Evolutionary conservation across 2,888 invertebrate genomes (phyloP), one percentile per base, ranked within the genome.

Genomic region (Tromatobia lineatoria): DNA sequence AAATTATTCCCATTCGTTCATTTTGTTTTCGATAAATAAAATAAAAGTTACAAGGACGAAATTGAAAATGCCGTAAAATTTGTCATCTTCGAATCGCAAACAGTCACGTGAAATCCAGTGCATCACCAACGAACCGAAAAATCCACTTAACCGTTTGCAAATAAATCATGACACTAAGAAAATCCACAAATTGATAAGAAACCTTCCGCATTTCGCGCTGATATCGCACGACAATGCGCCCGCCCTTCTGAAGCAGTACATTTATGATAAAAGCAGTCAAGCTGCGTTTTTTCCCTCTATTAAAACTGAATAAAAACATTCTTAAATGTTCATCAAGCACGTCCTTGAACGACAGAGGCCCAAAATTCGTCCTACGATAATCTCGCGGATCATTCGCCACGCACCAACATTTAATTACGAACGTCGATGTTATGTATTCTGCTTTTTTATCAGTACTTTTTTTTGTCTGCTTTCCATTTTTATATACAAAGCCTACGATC

Each of bases 401-500:
- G 59, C 78, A 67, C 11, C 64, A 45, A 54, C 23, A 25, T 45
- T 67, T 45, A 50, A 66, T 78, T 71, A 71, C 70, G 71, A 61
- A 64, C 76, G 75, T 70, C 74, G 69, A 34, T 29, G 23, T 45
- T 54, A 64, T 59, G 45, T 73, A 20, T 34, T 54, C 42, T 45
- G 50, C 54, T 66, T 20, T 13, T 15, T 23, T 78, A 34, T 75
- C 57, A 11, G n/a, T 10, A 38, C 59, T 57, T 70, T 38, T 23
- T 42, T 25, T 69, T 18, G n/a, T n/a, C 45, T 69, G 23, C 38
- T 83, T 25, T 80, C n/a, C 73, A 38, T 45, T 18, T 78, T 59
- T 83, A 80, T 80, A 80, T 85, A 85, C 83, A 85, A 85, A 85
- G 85, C 78, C 73, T 85, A 85, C 67, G 61, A 76, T 80, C 82